Evolutionary conservation across 2,888 invertebrate species (phyloP).

Genomic region (Crossocerus cetratus): DNA sequence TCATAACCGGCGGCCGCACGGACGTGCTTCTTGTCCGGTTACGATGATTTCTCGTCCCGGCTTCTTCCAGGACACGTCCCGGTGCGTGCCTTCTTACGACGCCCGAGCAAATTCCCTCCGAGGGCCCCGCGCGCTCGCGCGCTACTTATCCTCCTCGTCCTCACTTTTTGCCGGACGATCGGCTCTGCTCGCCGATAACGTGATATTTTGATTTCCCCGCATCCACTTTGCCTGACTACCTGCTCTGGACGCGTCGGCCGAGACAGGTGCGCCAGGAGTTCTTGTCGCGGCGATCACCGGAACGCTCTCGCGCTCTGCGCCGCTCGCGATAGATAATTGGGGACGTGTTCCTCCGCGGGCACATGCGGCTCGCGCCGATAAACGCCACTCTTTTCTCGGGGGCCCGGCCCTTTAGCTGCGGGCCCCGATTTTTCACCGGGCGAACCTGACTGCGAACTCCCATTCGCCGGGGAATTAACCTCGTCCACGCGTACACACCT

Average conservation of each 20-base stretch:
- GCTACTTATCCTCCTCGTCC: conserved; percentile 2
- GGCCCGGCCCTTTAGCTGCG: neutral
- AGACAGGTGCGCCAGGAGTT: neutral
- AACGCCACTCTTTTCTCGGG: neutral
- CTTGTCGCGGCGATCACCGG: neutral
- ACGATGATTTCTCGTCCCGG: conserved; percentile 37
- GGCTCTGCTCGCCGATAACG: conserved; percentile 29
- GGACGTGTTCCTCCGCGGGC: neutral
- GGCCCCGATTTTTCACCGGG: neutral
- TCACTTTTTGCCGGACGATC: conserved; percentile 2
- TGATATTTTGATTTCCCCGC: conserved; percentile 35
- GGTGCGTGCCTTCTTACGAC: conserved; percentile 29
- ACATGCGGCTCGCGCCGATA: neutral
- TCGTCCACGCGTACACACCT: too few species aligned
- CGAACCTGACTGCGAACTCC: too few species aligned
- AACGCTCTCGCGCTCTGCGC: neutral
- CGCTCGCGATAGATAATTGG: neutral
- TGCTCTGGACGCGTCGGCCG: neutral
- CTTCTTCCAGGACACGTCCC: conserved; percentile 24
- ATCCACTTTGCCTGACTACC: conserved; percentile 25
- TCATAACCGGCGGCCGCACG: conserved; percentile 45
- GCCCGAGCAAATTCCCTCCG: conserved; percentile 28
- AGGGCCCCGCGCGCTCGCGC: neutral
- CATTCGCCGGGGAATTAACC: too few species aligned
- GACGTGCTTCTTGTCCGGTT: conserved; percentile 37